Base-by-base conservation (phyloP, 2,888 invertebrate genomes). In the Drosophila mayaguana region DNA sequence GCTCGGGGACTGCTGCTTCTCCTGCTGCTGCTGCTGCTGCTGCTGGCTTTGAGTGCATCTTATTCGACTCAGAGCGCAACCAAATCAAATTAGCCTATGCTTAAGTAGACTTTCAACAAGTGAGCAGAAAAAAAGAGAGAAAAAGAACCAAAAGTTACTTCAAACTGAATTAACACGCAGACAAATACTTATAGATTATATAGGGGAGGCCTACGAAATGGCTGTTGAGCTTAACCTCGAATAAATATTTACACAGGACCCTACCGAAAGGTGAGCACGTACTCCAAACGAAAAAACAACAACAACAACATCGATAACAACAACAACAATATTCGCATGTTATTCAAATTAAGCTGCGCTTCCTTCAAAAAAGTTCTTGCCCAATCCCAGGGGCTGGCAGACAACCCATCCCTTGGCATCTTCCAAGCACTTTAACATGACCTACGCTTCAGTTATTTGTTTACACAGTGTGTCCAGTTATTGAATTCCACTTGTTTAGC, bases 401-500 rank as follows among this genome's bases (percentile, higher is more conserved):
- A 1, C 18, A 32, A 74, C 56, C 59, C 69, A 70, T 56, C 54
- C 62, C 63, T 42, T 32, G 46, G 55, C 72, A 61, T 75, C 88
- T 83, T 88, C 75, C 81, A 36, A 86, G 69, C 86, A 83, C 85
- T 88, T 85, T 86, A 86, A 81, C 85, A 81, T 77, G 68, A 77
- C 80, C 77, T 64, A 69, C 66, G 80, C 55, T 74, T 69, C 62
- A 65, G 67, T 63, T 77, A 73, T 79, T 83, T 84, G 72, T 72
- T 75, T 78, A 86, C 60, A 64, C 79, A 62, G 73, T 76, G 68
- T 81, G 80, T 81, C 80, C 80, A 78, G 80, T 81, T 81, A 81
- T 81, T 81, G 80, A 81, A 81, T 81, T 81, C 69, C 87, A 83
- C 86, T 86, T 88, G 89, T 78, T 86, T 76, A 85, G 83, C 76